phyloP scores from a whole-genome alignment of 2,797 vertebrate genomes.

The Enteromius fasciolatus region DNA sequence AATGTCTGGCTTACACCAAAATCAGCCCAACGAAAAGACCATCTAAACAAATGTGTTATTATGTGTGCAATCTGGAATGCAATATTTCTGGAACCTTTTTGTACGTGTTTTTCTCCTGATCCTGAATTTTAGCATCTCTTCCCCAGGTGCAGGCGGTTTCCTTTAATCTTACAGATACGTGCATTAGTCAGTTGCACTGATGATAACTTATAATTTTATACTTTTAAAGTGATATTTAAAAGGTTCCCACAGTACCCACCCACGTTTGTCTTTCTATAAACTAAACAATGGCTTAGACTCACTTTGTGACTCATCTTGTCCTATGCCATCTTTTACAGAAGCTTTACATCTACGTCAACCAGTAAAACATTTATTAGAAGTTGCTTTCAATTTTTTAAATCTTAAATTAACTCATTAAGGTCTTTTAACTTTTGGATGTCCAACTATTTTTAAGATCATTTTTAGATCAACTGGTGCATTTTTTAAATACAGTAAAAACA shows the following conservation, averaged over 20 bases:
- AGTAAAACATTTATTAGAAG: not conserved
- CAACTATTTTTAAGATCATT: not conserved
- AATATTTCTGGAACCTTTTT: not conserved
- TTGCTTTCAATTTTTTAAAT: not conserved
- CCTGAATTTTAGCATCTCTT: not conserved
- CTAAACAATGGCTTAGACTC: constrained; percentile 26
- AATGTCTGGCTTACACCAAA: not conserved
- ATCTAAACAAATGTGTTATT: not conserved
- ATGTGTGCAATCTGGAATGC: not conserved
- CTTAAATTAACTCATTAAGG: not conserved
- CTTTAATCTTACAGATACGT: not conserved
- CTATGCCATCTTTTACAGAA: not conserved
- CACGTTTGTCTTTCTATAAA: constrained; percentile 19
- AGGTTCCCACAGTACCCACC: constrained; percentile 10
- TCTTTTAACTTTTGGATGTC: not conserved
- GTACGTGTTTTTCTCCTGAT: not conserved
- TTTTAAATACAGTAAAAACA: not conserved
- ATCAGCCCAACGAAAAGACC: not conserved
- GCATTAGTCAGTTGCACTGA: constrained; percentile 23
- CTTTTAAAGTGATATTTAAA: constrained; percentile 25
- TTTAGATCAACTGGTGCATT: not conserved
- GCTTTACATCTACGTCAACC: not conserved
- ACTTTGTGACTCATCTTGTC: constrained; percentile 15
- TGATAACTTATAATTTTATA: constrained; percentile 7
- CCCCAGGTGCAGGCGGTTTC: not conserved